Conservation (phyloP, 2,888 invertebrate species). For the Epinotia nisella region DNA sequence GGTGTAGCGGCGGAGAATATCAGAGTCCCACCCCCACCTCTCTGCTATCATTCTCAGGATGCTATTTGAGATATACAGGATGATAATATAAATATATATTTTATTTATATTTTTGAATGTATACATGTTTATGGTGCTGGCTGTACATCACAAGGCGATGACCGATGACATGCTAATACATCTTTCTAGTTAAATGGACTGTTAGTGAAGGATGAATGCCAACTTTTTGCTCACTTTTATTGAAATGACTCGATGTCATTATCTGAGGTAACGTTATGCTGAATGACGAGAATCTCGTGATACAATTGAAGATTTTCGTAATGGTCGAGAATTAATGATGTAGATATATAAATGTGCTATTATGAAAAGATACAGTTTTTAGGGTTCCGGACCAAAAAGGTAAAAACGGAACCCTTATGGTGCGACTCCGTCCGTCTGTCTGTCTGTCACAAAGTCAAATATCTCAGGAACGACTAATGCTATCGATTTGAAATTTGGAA, state of each 20-base stretch:
- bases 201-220: slow-evolving; percentile 9
- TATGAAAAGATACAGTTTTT: slow-evolving; percentile 7
- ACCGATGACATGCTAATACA: slow-evolving; percentile 10
- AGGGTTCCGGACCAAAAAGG: no score
- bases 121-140: background rate
- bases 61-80: no score
- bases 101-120: no score
- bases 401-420: no score
- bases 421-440: no score
- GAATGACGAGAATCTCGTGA: slow-evolving; percentile 7
- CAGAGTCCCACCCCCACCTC: no score
- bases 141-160: background rate
- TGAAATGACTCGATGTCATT: slow-evolving; percentile 11
- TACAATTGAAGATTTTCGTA: background rate
- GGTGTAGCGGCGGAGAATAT: no score
- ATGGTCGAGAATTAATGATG: slow-evolving; percentile 2
- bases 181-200: slow-evolving; percentile 15
- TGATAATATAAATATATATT: no score
- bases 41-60: no score
- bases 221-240: slow-evolving; percentile 23
- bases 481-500: no score
- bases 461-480: no score
- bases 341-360: background rate
- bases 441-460: no score
- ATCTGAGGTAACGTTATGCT: slow-evolving; percentile 19